These are phyloP conservation scores for Bilobella aurantiaca DNA, from an alignment of 1,140 invertebrate genomes.

Conservation along the genomic window DNA sequence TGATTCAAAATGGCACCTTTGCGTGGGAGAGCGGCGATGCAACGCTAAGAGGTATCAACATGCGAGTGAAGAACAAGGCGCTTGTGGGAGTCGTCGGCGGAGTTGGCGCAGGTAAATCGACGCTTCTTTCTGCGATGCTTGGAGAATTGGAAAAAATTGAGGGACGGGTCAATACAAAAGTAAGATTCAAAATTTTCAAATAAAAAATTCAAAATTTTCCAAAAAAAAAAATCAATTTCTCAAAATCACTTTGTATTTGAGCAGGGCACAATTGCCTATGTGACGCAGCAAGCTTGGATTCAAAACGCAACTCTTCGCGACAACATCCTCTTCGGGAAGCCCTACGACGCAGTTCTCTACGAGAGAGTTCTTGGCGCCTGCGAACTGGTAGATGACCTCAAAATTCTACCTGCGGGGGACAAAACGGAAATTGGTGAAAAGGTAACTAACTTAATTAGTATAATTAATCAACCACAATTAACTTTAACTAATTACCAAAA, in stretches of 20 bases:
- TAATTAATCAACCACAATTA: constrained; percentile 38
- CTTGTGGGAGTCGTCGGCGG: constrained; percentile 45
- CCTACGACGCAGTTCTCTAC: constrained; percentile 38
- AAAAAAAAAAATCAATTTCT: no score
- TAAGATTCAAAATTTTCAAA: background rate
- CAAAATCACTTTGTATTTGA: background rate
- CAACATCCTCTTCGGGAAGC: constrained; percentile 45
- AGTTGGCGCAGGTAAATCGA: constrained; percentile 44
- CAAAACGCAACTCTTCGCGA: constrained; percentile 47
- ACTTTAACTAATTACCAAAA: background rate
- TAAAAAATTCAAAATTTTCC: background rate
- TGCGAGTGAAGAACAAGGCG: constrained; percentile 31
- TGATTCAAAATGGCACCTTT: constrained; percentile 65
- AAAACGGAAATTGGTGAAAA: constrained; percentile 42
- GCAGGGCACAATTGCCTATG: constrained; percentile 43
- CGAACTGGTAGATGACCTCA: constrained; percentile 41
- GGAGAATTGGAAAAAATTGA: constrained; percentile 41
- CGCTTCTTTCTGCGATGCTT: constrained; percentile 44
- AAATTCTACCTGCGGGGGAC: constrained; percentile 40
- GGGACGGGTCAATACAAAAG: constrained; percentile 54
- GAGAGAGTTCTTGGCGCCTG: constrained; percentile 39
- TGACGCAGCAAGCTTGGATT: constrained; percentile 49
- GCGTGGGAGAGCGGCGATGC: constrained; percentile 49
- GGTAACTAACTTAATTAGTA: constrained; percentile 20
- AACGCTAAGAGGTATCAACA: constrained; percentile 36